These are phyloP conservation scores for Istiophorus platypterus DNA, from an alignment of 2,113 vertebrate genomes.

Conservation along the genomic window DNA sequence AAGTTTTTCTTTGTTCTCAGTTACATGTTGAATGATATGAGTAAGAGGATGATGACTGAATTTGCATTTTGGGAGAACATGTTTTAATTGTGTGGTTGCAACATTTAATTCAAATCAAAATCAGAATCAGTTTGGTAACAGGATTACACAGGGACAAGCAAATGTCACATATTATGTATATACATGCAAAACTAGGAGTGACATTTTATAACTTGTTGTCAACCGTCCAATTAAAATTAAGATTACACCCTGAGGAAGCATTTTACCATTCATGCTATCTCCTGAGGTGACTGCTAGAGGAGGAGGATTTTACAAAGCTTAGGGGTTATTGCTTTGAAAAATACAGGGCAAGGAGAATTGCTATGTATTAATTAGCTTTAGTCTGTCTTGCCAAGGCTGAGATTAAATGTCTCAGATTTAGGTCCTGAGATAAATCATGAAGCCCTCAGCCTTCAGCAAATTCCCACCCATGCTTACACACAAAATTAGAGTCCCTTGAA, in stretches of 20 bases:
- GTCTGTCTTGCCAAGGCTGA: not conserved
- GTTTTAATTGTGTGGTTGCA: not conserved
- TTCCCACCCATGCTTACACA: slow-evolving; percentile 24
- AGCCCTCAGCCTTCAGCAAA: not conserved
- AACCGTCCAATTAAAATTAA: not conserved
- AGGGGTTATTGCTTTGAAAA: not conserved
- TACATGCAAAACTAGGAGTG: not conserved
- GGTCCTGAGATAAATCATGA: slow-evolving; percentile 9
- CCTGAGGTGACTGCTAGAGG: not conserved
- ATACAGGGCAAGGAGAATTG: not conserved
- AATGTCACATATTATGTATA: not conserved
- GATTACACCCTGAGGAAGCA: not conserved
- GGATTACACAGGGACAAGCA: not conserved
- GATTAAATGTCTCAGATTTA: slow-evolving; percentile 46
- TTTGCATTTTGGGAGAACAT: not conserved
- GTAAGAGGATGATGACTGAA: too few relatives aligned
- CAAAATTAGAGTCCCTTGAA: slow-evolving; percentile 38
- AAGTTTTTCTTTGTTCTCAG: too few relatives aligned
- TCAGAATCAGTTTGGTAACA: not conserved
- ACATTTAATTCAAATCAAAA: not conserved
- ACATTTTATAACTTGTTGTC: not conserved
- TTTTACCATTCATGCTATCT: not conserved
- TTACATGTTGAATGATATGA: too few relatives aligned
- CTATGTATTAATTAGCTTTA: slow-evolving; percentile 22
- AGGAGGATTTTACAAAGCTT: not conserved